Conservation (phyloP, 1,140 invertebrate genomes). For the Scaptomyza graminum region DNA sequence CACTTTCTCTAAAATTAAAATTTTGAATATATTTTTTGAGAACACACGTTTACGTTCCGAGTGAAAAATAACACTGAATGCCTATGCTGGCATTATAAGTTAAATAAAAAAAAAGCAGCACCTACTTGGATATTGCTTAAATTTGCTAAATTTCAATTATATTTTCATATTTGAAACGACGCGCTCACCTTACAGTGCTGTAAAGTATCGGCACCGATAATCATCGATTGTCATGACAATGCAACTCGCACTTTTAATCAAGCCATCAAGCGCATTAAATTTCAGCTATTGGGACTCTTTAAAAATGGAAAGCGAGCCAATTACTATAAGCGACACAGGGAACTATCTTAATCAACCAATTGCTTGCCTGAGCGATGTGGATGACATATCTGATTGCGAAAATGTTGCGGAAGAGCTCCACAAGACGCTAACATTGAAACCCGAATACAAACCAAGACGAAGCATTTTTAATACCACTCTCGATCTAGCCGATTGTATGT, state of each 20-base stretch:
- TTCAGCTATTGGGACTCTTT: not conserved
- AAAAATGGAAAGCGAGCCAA: constrained; percentile 10
- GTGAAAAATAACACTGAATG: too few species aligned
- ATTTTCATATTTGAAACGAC: too few species aligned
- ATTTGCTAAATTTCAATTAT: too few species aligned
- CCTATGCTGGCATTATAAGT: too few species aligned
- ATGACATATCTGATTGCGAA: constrained; percentile 51
- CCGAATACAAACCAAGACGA: constrained; percentile 1
- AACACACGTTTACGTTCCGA: too few species aligned
- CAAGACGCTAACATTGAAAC: constrained; percentile 30
- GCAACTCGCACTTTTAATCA: not conserved
- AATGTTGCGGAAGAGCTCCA: constrained; percentile 49
- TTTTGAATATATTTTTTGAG: too few species aligned
- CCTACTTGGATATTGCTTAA: too few species aligned
- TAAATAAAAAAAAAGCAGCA: too few species aligned
- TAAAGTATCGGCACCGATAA: not conserved
- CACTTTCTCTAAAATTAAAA: not conserved
- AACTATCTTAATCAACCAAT: not conserved
- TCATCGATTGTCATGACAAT: not conserved
- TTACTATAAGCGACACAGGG: not conserved
- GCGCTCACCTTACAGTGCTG: too few species aligned
- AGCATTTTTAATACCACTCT: constrained; percentile 55
- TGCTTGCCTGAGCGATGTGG: constrained; percentile 23
- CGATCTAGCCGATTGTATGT: constrained; percentile 40
- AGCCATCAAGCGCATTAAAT: not conserved